These are phyloP conservation scores for Scaptomyza hsui DNA, from an alignment of 1,140 invertebrate genomes.

Conservation along the genomic window DNA sequence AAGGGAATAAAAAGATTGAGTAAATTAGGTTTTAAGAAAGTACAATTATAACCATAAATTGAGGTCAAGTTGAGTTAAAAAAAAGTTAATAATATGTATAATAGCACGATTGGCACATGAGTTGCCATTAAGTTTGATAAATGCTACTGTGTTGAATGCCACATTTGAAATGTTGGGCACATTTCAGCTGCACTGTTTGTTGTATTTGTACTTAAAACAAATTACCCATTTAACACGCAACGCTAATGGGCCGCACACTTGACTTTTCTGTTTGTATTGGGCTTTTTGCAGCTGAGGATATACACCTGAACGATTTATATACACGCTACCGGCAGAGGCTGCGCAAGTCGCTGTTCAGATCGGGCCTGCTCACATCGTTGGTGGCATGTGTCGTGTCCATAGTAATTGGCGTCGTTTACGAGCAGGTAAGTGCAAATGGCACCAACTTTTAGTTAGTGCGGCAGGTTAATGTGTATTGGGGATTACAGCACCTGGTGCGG, in stretches of 20 bases:
- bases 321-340: slow-evolving; percentile 83
- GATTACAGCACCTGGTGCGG: slow-evolving; percentile 59
- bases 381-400: slow-evolving; percentile 82
- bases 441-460: slow-evolving; percentile 15
- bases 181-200: not conserved
- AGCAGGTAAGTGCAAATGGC: slow-evolving; percentile 64
- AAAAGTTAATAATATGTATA: no score
- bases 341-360: slow-evolving; percentile 82
- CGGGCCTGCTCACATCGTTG: slow-evolving; percentile 77
- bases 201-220: slow-evolving; percentile 8
- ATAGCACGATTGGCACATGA: not conserved
- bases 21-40: no score
- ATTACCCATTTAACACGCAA: slow-evolving; percentile 43
- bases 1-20: no score
- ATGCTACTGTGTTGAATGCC: not conserved
- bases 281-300: slow-evolving; percentile 72
- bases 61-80: not conserved
- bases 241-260: slow-evolving; percentile 40
- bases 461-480: slow-evolving; percentile 9
- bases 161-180: not conserved
- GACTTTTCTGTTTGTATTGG: slow-evolving; percentile 19
- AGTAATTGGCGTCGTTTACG: slow-evolving; percentile 71
- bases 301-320: slow-evolving; percentile 83
- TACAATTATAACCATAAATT: not conserved
- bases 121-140: slow-evolving; percentile 20